Evolutionary conservation across 2,797 vertebrate species (phyloP).

Genomic region (Tarsius wallacei): DNA sequence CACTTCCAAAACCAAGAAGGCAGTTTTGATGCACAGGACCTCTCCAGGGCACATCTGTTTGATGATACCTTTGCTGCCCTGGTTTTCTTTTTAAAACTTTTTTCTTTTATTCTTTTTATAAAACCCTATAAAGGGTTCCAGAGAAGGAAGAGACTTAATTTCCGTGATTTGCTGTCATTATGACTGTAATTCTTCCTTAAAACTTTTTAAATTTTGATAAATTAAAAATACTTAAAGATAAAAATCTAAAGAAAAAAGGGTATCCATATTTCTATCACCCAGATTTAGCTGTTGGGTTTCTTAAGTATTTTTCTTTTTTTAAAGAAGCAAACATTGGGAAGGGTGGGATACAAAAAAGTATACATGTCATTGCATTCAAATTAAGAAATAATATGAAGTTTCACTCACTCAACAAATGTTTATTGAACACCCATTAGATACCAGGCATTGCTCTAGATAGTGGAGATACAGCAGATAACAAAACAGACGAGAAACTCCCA

Average conservation of each 20-base stretch:
- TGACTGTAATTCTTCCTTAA: neutral
- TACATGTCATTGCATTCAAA: neutral
- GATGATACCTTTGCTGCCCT: neutral
- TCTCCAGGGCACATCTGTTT: neutral
- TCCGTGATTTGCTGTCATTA: neutral
- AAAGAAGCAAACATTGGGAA: neutral
- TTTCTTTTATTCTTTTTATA: neutral
- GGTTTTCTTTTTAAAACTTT: neutral
- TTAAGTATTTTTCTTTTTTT: neutral
- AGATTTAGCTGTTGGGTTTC: neutral
- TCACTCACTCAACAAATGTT: neutral
- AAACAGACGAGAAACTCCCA: neutral
- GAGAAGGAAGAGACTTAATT: neutral
- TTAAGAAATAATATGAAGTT: neutral
- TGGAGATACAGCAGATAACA: neutral
- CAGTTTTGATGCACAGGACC: neutral
- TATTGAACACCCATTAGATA: neutral
- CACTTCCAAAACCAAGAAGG: neutral
- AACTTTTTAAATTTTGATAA: neutral
- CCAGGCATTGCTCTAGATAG: neutral
- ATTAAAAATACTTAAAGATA: conserved; percentile 27
- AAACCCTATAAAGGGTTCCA: neutral
- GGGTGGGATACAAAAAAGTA: neutral
- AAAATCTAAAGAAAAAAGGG: conserved; percentile 31
- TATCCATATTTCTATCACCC: neutral